A percentile compares a stretch with the other conserved stretches of the same genome.
These are phyloP conservation scores for Nothobranchius furzeri DNA, from an alignment of 2,113 vertebrate species.

Conservation along the genomic window DNA sequence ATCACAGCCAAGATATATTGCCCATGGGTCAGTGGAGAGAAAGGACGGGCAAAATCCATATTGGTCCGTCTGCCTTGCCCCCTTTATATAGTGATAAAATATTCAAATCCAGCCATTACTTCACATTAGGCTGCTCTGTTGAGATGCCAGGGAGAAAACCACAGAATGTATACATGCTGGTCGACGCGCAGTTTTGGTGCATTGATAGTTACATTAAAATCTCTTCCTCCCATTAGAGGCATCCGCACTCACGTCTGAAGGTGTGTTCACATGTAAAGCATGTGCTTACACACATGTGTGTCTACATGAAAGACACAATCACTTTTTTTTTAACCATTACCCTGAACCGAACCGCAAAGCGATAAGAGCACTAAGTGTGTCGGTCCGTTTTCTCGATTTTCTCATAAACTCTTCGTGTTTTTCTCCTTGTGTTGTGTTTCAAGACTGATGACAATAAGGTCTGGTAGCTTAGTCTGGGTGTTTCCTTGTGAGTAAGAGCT, in stretches of 20 bases:
- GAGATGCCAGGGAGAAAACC: conserved; percentile 82
- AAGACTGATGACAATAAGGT: conserved; percentile 58
- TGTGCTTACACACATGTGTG: conserved; percentile 40
- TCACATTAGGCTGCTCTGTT: conserved; percentile 80
- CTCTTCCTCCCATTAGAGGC: conserved; percentile 80
- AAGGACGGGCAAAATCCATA: conserved; percentile 82
- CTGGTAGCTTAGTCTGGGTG: conserved; percentile 51
- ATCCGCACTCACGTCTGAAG: conserved; percentile 68
- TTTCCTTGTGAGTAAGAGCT: conserved; percentile 67
- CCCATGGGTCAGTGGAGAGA: conserved; percentile 80
- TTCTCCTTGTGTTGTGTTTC: conserved; percentile 30
- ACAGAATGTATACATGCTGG: conserved; percentile 82
- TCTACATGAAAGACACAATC: conserved; percentile 43
- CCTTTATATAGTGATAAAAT: conserved; percentile 85
- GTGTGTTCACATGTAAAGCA: conserved; percentile 66
- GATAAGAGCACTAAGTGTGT: conserved; percentile 46
- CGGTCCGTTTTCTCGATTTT: conserved; percentile 17
- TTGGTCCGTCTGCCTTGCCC: conserved; percentile 79
- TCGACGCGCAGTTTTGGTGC: conserved; percentile 74
- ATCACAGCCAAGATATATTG: conserved; percentile 77
- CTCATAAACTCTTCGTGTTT: conserved; percentile 18
- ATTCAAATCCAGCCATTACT: conserved; percentile 87
- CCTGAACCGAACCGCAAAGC: conserved; percentile 43
- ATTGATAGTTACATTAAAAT: conserved; percentile 83
- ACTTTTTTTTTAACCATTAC: conserved; percentile 35